Base-by-base conservation (phyloP, 2,797 vertebrate genomes). In the Alcedo quadribrachys region DNA sequence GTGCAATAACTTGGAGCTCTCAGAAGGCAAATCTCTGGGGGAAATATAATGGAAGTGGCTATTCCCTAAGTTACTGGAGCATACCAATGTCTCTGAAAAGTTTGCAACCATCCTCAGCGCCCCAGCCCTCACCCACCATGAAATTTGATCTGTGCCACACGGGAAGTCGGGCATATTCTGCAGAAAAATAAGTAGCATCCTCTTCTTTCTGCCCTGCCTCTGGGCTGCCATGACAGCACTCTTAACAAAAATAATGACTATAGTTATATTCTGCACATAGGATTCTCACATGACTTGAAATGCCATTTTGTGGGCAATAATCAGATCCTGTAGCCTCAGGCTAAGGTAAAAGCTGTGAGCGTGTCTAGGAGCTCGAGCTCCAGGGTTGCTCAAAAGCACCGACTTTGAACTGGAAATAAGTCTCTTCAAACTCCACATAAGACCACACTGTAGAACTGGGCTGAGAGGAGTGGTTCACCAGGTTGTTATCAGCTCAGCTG, bases 401-500 rank as follows among this genome's bases (percentile, higher is more conserved):
- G 48, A 80, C 42, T 61, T 58, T 74, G 50, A 86, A 79, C 55
- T 91, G 28, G 30, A 86, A 88, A 61, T 4, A 3, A 74, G 30
- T 65, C 19, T 84, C 25, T 70, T 61, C 33, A 84, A 88, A 67
- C 46, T 15, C 57, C 48, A 8, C 0, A 0, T 27, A 73, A 66
- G 32, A 37, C 30, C 37, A 50, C 50, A 32, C 7, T 3, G 6
- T 40, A 62, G 53, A 73, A 50, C 1, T 27, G 42, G 53, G 48
- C 40, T 53, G 33, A 40, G n/a, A 91, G 15, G 12, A 58, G 40
- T 2, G 3, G 21, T 63, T 27, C 65, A 37, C 2, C 0, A 30
- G 40, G n/a, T 62, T 57, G 6, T 25, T 37, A 62, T 15, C 0
- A 0, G 43, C 51, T 12, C 0, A 0, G 43, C 54, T 12, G 0